Evolutionary conservation across 2,888 invertebrate genomes (phyloP).

Genomic region (Patella ulyssiponensis): DNA sequence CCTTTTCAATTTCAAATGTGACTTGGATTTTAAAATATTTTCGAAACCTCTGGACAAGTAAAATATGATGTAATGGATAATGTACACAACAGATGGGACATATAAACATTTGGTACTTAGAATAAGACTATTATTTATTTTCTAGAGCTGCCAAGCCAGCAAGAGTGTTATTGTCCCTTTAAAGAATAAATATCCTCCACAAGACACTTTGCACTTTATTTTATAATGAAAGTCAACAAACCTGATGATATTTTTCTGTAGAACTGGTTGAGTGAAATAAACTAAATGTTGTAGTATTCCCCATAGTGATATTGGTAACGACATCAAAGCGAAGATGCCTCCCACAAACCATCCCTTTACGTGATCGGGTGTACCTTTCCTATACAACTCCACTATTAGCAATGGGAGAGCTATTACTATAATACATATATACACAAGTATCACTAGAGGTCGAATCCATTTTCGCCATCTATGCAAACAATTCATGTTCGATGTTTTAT

Average conservation of each 20-base stretch:
- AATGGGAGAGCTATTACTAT: conserved; percentile 88
- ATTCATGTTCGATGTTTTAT: conserved; percentile 40
- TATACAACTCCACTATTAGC: conserved; percentile 84
- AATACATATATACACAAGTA: conserved; percentile 84
- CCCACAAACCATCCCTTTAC: conserved; percentile 87
- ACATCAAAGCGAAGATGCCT: conserved; percentile 91
- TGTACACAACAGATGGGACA: too few relatives aligned
- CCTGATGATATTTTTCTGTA: conserved; percentile 95
- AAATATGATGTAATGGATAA: too few relatives aligned
- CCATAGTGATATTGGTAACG: conserved; percentile 93
- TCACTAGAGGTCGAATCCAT: conserved; percentile 90
- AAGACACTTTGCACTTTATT: too few relatives aligned
- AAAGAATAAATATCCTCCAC: too few relatives aligned
- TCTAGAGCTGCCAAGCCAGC: too few relatives aligned
- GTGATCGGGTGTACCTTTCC: conserved; percentile 80
- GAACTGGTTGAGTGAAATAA: conserved; percentile 90
- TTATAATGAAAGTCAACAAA: conserved; percentile 60
- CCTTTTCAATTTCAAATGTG: too few relatives aligned
- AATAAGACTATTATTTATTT: too few relatives aligned
- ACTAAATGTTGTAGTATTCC: conserved; percentile 95
- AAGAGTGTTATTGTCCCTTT: too few relatives aligned
- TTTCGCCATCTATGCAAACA: conserved; percentile 79
- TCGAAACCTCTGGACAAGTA: too few relatives aligned
- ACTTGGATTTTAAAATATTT: too few relatives aligned
- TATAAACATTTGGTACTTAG: too few relatives aligned